Evolutionary conservation across 2,888 invertebrate species (phyloP), one percentile per base, ranked within the genome.

Genomic region (Oasisia sp.): DNA sequence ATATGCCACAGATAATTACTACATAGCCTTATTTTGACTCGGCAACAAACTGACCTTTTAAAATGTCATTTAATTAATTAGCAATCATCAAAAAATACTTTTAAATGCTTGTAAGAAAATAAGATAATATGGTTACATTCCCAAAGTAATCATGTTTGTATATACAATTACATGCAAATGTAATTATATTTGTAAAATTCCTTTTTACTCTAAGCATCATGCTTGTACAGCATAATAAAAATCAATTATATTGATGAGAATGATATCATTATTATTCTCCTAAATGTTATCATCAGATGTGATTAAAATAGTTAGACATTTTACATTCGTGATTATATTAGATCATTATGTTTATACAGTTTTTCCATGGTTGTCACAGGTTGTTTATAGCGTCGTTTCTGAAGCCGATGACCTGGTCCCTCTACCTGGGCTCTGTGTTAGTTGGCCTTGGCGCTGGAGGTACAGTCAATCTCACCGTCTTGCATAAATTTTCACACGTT

Each of bases 331-430:
- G 92, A 90, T 92, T 44, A 32, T 50, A n/a, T 32, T 14, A 89
- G 89, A 92, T n/a, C n/a, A 27, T 44, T 56, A n/a, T 90, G 32
- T 32, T 74, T 11, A 19, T 38, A 91, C n/a, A 89, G 11, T n/a
- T 50, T 91, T 45, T 91, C 92, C 92, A 89, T 91, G 90, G 56
- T 45, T 32, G 58, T 93, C 97, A 58, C 97, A 98, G 98, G 92
- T 97, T 98, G 94, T 99, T 99, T 97, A 98, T 99, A 96, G 97
- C 98, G 92, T 97, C 98, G 56, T 99, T 99, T 97, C 97, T 99
- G 94, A 97, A 98, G 95, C 98, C 99, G 0, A 97, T 97, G 94
- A 98, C 98, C 32, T 98, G 98, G 97, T 97, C 98, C 9, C 97
- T 99, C 91, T 99, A 99, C 96, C 96, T 97, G 91, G 98, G 98